These are phyloP conservation scores for Drosophila nr. fundita DNA, from an alignment of 2,888 invertebrate species.

Conservation along the genomic window DNA sequence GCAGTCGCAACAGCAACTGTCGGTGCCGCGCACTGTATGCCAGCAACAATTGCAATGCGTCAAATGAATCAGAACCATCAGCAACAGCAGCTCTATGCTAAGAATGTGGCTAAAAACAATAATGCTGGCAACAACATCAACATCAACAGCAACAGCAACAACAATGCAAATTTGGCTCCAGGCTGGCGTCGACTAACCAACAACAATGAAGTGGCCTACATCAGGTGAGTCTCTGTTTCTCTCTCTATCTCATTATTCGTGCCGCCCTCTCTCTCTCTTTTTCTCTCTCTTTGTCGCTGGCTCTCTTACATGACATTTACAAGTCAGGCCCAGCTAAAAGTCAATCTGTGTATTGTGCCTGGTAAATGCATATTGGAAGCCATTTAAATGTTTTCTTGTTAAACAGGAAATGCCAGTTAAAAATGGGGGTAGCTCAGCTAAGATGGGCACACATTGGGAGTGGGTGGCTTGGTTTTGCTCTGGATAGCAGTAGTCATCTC, in stretches of 20 bases:
- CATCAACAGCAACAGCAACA: constrained; percentile 32
- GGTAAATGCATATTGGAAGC: constrained; percentile 64
- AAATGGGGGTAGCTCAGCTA: constrained; percentile 9
- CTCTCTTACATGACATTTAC: constrained; percentile 66
- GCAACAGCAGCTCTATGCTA: constrained; percentile 58
- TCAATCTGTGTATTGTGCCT: constrained; percentile 75
- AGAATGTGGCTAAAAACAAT: constrained; percentile 67
- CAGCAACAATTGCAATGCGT: constrained; percentile 74
- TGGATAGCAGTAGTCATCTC: constrained; percentile 15
- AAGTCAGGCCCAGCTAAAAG: constrained; percentile 63
- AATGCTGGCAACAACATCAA: constrained; percentile 37
- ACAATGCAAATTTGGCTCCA: constrained; percentile 88
- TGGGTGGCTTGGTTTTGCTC: constrained; percentile 21
- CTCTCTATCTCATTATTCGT: constrained; percentile 3
- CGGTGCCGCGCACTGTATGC: constrained; percentile 58
- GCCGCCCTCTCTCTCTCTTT: constrained; percentile 46
- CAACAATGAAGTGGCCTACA: constrained; percentile 90
- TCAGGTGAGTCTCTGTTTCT: constrained; percentile 87
- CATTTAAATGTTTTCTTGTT: constrained; percentile 68
- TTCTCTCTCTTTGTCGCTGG: constrained; percentile 46
- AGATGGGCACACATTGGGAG: constrained; percentile 11
- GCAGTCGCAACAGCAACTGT: constrained; percentile 49
- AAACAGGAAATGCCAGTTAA: constrained; percentile 67
- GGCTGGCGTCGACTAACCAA: constrained; percentile 92
- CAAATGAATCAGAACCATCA: constrained; percentile 73